A percentile compares a stretch with the other conserved stretches of the same genome.
phyloP scores from a whole-genome alignment of 2,888 invertebrate species.

The Helicoverpa assulta region DNA sequence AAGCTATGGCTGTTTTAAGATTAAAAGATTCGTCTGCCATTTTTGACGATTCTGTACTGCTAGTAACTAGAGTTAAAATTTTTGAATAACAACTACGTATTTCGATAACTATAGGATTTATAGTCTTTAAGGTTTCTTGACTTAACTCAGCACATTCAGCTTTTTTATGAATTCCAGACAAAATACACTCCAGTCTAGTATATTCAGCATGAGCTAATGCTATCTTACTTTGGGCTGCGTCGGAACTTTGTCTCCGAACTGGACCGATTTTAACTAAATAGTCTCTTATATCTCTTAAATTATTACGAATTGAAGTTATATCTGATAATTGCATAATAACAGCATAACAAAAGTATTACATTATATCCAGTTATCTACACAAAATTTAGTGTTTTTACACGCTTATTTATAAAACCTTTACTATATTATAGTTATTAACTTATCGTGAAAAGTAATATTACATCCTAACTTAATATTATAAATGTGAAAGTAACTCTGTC shows the following conservation, averaged over 20 bases:
- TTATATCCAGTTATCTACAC: too few species aligned
- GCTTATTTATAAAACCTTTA: too few species aligned
- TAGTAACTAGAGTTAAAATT: background rate
- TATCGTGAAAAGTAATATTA: too few species aligned
- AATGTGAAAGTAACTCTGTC: too few species aligned
- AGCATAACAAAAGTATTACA: too few species aligned
- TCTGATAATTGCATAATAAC: too few species aligned
- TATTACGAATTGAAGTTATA: too few species aligned
- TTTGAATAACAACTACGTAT: background rate
- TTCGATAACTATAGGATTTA: background rate
- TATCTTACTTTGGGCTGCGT: background rate
- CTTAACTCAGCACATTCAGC: background rate
- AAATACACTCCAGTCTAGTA: background rate
- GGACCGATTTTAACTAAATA: background rate
- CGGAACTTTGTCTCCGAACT: background rate
- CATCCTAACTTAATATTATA: too few species aligned
- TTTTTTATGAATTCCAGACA: background rate
- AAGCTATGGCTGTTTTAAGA: constrained; percentile 8
- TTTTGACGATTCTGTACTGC: background rate
- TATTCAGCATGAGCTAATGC: background rate
- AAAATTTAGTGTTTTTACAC: too few species aligned
- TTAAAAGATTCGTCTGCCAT: constrained; percentile 6
- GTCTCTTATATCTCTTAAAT: background rate
- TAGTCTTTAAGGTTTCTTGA: background rate
- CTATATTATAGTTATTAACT: too few species aligned